phyloP scores from a whole-genome alignment of 2,113 vertebrate genomes.

The Coregonus clupeaformis region DNA sequence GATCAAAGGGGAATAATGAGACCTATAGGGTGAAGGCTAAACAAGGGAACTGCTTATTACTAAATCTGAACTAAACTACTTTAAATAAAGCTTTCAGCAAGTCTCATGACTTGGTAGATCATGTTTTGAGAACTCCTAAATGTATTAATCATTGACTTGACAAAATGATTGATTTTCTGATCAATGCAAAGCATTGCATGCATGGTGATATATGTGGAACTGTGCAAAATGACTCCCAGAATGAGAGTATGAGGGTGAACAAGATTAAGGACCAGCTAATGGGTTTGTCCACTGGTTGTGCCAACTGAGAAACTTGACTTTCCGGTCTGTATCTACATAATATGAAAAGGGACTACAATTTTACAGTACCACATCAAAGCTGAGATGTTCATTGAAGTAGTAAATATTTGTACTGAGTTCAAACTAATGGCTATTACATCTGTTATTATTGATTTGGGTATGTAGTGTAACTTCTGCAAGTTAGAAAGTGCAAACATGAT shows the following conservation, averaged over 20 bases:
- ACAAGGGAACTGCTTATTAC: background rate
- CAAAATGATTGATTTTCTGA: background rate
- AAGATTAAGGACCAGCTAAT: background rate
- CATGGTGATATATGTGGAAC: background rate
- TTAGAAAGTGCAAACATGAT: no score
- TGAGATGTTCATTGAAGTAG: background rate
- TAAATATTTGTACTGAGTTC: background rate
- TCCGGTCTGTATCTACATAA: background rate
- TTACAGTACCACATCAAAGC: background rate
- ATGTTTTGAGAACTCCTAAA: background rate
- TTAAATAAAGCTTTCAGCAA: background rate
- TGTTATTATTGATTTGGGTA: background rate
- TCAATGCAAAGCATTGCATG: background rate
- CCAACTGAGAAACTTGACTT: background rate
- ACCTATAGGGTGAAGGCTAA: background rate
- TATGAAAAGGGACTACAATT: background rate
- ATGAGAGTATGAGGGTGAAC: background rate
- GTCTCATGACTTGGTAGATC: background rate
- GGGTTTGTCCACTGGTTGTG: constrained; percentile 4
- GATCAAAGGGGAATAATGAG: background rate
- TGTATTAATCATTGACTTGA: background rate
- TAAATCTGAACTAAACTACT: background rate
- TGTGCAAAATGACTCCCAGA: background rate
- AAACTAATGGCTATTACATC: background rate
- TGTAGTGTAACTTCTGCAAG: background rate